Conservation (phyloP, 2,113 vertebrate genomes). For the Donacobius atricapilla region DNA sequence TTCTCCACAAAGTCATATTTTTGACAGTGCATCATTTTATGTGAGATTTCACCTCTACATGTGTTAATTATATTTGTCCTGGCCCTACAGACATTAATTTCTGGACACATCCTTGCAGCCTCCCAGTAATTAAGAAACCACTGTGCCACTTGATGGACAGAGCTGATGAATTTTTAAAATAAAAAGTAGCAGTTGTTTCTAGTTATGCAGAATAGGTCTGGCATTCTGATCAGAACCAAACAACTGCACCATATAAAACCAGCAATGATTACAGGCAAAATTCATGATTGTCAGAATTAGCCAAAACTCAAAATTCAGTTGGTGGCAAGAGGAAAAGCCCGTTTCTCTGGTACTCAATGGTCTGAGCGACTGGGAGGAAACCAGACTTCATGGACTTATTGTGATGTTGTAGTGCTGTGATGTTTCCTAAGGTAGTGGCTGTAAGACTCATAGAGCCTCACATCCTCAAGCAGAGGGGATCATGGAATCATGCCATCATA, state of each 20-base stretch:
- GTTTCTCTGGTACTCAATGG: rapidly evolving
- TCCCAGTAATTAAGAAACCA: not conserved
- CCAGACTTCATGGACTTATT: rapidly evolving
- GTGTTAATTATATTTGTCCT: not conserved
- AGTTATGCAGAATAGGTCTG: not conserved
- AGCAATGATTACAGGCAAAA: not conserved
- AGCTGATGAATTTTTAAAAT: not conserved
- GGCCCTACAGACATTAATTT: not conserved
- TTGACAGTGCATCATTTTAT: not conserved
- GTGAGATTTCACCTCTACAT: not conserved
- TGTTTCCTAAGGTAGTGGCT: not conserved
- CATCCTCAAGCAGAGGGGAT: not conserved
- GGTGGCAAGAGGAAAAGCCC: not conserved
- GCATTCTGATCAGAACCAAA: not conserved
- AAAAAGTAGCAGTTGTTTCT: not conserved
- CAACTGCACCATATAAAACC: rapidly evolving
- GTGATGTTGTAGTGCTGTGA: rapidly evolving
- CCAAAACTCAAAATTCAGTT: not conserved
- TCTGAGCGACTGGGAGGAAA: not conserved
- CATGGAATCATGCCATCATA: not conserved
- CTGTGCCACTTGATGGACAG: not conserved
- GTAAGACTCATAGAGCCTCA: rapidly evolving
- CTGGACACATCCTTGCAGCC: not conserved
- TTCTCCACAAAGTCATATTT: not conserved
- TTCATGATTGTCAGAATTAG: rapidly evolving